Evolutionary conservation across 2,888 invertebrate genomes (phyloP), one percentile per base, ranked within the genome.

Genomic region (Athetis lepigone): DNA sequence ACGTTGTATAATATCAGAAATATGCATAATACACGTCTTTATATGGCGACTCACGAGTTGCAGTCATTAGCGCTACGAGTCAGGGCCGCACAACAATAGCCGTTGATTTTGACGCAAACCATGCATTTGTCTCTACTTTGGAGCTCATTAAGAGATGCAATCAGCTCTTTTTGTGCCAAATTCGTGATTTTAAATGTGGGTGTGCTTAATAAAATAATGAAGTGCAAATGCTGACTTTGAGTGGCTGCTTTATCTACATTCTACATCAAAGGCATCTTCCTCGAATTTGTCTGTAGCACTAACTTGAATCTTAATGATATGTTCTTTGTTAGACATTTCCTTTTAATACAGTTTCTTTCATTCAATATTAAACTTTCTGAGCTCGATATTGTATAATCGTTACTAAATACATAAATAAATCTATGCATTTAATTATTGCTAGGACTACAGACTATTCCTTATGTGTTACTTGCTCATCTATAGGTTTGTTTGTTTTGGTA

Each of bases 51-150:
- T 81, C 85, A 84, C 83, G 83, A 83, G 71, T 63, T 78, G 66
- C 75, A 66, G 52, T 57, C 65, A 67, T 69, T 57, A 78, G 59
- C 75, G 72, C 66, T 56, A 61, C 65, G 79, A 84, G 80, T 84
- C 88, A 88, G 82, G 86, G 86, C 62, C 81, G 66, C 21, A 60
- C 61, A 62, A 89, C 85, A 89, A 89, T 87, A 82, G 84, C 80
- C 79, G 86, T 74, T 87, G 85, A 88, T 77, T 77, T 75, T 58
- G 64, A 62, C 70, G 76, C 77, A 81, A 81, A 83, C 74, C 75
- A 71, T 82, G 75, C 76, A 76, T 75, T 77, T 80, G 77, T 80
- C 65, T 75, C 56, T 66, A 58, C 49, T 63, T 42, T 68, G 52
- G 64, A 7, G 42, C 57, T 62, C 59, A 70, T 74, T 74, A 65